Evolutionary conservation across 1,140 invertebrate genomes (phyloP), one percentile per base, ranked within the genome.

Genomic region (Orius insidiosus): DNA sequence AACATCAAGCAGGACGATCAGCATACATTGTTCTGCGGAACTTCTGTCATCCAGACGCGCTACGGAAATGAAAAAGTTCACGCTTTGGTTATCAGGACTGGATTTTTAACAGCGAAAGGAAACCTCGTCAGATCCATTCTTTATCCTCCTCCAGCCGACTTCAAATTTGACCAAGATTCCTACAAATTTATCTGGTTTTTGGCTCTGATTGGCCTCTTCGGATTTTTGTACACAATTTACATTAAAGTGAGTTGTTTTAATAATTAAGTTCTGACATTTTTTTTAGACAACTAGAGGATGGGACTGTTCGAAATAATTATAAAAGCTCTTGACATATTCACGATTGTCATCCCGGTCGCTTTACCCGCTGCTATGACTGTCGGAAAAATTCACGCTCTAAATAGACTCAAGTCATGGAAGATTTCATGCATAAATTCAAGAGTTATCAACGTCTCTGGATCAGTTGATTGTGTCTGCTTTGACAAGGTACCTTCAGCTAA

Each of bases 401-500:
- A 74, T 18, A 67, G 95, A 13, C 66, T 99, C 34, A 80, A 84
- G 59, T 68, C 67, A 13, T 71, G 75, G 4, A 66, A 78, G 40
- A 87, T 99, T 47, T 92, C 84, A 64, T 98, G 93, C 55, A 94
- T 97, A 40, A 92, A 87, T 51, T 90, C 93, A n/a, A 69, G 80
- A 15, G 80, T 83, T 2, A 95, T 98, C 48, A 98, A 96, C 58
- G 85, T 96, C 11, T 84, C 85, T 53, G 95, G 95, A 0, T 90
- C 85, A 24, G 69, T 96, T n/a, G n/a, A 97, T 64, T 83, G 86
- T 54, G 74, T 95, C 40, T 95, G 90, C 58, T 98, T 99, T 64
- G 95, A 98, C 64, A 99, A 98, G 78, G 86, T n/a, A n/a, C n/a
- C n/a, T n/a, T n/a, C n/a, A n/a, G n/a, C n/a, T n/a, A n/a, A n/a